Conservation (phyloP, 2,888 invertebrate genomes). For the Scrobipalpa costella region DNA sequence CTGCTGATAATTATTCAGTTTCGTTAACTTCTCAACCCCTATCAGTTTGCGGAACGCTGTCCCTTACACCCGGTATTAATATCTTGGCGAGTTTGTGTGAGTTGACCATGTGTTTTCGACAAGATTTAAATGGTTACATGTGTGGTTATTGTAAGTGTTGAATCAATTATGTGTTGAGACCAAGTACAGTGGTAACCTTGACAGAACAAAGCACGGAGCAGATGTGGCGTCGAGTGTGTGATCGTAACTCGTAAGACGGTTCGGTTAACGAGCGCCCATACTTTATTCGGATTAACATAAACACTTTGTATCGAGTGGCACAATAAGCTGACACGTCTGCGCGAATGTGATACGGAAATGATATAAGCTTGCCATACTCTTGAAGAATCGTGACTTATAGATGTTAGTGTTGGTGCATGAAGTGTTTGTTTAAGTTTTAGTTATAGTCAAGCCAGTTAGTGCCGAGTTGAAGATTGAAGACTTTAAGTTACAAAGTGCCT, state of each 20-base stretch:
- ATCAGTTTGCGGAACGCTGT: no score
- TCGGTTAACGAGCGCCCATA: conserved; percentile 36
- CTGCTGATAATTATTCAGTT: no score
- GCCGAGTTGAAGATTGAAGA: background rate
- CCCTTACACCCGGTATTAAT: no score
- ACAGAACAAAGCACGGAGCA: conserved; percentile 53
- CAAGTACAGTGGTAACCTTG: conserved; percentile 47
- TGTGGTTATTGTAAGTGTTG: background rate
- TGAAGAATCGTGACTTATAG: background rate
- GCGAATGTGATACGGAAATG: conserved; percentile 9
- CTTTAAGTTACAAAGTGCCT: background rate
- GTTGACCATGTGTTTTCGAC: background rate
- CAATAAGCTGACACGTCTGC: background rate
- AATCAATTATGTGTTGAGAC: conserved; percentile 7
- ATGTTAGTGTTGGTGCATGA: background rate
- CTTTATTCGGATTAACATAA: conserved; percentile 40
- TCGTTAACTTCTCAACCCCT: no score
- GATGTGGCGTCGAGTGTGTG: conserved; percentile 50
- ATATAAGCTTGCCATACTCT: background rate
- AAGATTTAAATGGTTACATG: background rate
- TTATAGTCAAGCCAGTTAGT: background rate
- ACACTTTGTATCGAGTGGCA: conserved; percentile 11
- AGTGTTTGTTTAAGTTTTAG: background rate
- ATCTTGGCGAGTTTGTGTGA: background rate
- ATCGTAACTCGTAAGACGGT: conserved; percentile 30